A percentile compares a stretch with the other conserved stretches of the same genome.
Evolutionary conservation across 2,888 invertebrate species (phyloP).

Genomic region (Spilarctia lutea): DNA sequence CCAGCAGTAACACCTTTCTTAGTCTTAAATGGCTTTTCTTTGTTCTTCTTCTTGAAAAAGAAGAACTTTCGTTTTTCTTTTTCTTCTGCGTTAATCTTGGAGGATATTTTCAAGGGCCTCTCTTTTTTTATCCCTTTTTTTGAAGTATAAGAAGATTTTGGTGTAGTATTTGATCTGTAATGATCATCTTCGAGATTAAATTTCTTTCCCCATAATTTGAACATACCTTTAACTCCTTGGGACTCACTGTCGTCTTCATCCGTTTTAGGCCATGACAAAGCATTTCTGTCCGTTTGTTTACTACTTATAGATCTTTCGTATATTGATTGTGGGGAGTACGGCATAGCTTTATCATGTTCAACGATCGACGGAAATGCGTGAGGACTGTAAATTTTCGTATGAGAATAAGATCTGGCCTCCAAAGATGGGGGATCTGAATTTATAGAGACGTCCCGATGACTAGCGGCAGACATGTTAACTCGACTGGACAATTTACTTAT

Average conservation of each 20-base stretch:
- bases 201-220: constrained; percentile 76
- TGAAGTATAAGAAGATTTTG: constrained; percentile 38
- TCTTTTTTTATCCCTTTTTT: constrained; percentile 44
- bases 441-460: constrained; percentile 70
- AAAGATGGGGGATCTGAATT: constrained; percentile 75
- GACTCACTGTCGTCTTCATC: constrained; percentile 58
- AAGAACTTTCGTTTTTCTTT: constrained; percentile 61
- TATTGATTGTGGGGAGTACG: constrained; percentile 37
- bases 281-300: constrained; percentile 18
- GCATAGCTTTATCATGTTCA: constrained; percentile 16
- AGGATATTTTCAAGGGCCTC: constrained; percentile 16
- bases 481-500: constrained; percentile 51
- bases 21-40: constrained; percentile 49
- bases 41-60: constrained; percentile 70
- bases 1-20: constrained; percentile 72
- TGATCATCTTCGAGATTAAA: constrained; percentile 70
- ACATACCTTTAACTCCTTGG: constrained; percentile 73
- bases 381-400: constrained; percentile 61
- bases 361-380: constrained; percentile 18
- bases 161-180: constrained; percentile 42
- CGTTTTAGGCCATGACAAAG: constrained; percentile 46
- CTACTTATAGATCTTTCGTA: constrained; percentile 43
- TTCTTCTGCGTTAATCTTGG: constrained; percentile 56
- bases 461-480: constrained; percentile 42
- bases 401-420: constrained; percentile 67